phyloP scores from a whole-genome alignment of 2,797 vertebrate species.

The Lagocephalus sceleratus region DNA sequence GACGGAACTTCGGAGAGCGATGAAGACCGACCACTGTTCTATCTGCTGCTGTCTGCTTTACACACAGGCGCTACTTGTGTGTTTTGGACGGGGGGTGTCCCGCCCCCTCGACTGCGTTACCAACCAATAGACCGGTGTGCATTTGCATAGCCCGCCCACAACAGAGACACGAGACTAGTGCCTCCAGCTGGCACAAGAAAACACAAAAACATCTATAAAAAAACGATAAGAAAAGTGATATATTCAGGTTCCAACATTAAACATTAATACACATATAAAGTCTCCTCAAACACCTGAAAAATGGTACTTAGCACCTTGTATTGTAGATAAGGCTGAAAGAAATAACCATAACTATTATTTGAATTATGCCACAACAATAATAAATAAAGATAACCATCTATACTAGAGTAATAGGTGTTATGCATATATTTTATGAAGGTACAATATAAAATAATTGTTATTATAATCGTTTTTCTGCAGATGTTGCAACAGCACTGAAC shows the following conservation, averaged over 20 bases:
- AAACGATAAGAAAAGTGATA: no score
- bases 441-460: neutral
- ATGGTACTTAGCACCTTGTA: no score
- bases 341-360: neutral
- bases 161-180: neutral
- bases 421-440: no score
- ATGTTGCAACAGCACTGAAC: constrained; percentile 20
- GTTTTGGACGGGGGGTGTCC: constrained; percentile 46
- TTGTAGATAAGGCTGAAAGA: neutral
- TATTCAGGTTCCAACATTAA: neutral
- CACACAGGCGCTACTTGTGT: constrained; percentile 19
- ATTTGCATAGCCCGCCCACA: constrained; percentile 18
- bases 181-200: constrained; percentile 18
- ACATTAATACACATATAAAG: neutral
- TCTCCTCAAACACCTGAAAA: no score
- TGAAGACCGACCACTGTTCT: neutral
- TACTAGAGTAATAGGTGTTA: neutral
- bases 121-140: constrained; percentile 31
- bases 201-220: constrained; percentile 3
- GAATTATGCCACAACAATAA: neutral
- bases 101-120: constrained; percentile 18
- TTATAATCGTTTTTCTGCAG: neutral
- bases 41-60: constrained; percentile 29
- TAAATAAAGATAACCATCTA: neutral
- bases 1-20: neutral